Evolutionary conservation across 2,113 vertebrate genomes (phyloP).

Genomic region (Tetrax tetrax): DNA sequence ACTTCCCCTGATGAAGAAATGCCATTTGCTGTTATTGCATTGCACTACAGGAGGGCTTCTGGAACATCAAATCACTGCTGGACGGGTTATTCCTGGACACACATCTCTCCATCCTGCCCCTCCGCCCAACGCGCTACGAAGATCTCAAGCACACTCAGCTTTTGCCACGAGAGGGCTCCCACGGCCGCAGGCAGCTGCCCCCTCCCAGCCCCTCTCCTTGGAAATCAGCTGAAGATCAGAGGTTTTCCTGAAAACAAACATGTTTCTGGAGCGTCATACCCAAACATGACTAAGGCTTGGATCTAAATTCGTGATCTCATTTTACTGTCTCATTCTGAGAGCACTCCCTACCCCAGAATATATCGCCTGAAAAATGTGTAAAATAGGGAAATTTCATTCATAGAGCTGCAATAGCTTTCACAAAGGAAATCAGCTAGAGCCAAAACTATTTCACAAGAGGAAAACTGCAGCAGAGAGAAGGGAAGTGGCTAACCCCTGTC

Average conservation of each 20-base stretch:
- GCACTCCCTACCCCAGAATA: fast-evolving
- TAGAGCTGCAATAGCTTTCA: not conserved
- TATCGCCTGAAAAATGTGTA: not conserved
- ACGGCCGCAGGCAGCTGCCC: not conserved
- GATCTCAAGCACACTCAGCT: not conserved
- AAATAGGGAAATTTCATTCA: not conserved
- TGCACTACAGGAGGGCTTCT: not conserved
- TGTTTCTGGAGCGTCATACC: not conserved
- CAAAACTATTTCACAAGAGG: not conserved
- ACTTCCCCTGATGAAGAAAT: not conserved
- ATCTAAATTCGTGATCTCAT: not conserved
- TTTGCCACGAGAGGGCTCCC: not conserved
- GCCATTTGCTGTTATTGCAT: not conserved
- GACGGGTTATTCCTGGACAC: not conserved
- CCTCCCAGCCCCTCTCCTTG: not conserved
- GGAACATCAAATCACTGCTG: not conserved
- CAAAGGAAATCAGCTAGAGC: not conserved
- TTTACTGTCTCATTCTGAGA: not conserved
- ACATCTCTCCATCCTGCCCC: not conserved
- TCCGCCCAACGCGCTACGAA: not conserved
- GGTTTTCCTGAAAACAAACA: not conserved
- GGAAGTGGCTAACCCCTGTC: not conserved
- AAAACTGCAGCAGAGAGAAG: not conserved
- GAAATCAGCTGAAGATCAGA: fast-evolving
- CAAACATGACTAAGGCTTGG: not conserved